Conservation (phyloP, 2,797 vertebrate species). For the Fistularia tabacaria region DNA sequence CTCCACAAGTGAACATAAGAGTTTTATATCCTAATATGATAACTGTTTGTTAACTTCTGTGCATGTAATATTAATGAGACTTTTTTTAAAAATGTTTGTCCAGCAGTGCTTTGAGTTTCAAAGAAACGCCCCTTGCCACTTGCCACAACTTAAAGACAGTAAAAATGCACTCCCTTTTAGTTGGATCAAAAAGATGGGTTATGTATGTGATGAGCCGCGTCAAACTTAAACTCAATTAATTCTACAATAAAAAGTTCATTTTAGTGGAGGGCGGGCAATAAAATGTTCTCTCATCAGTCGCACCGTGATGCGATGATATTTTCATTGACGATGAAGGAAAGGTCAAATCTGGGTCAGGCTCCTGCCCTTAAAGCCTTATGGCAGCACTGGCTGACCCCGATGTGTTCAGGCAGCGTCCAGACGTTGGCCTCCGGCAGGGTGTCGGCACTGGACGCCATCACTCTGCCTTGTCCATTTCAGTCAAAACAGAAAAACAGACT, state of each 20-base stretch:
- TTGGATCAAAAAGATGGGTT: conserved; percentile 19
- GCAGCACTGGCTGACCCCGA: background rate
- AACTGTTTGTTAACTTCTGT: conserved; percentile 3
- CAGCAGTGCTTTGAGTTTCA: conserved; percentile 38
- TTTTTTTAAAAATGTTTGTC: conserved; percentile 4
- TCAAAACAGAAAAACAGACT: conserved; percentile 82
- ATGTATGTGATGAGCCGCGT: background rate
- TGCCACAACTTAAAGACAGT: conserved; percentile 4
- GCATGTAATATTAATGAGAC: conserved; percentile 9
- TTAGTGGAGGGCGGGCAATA: conserved; percentile 18
- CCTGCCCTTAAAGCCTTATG: background rate
- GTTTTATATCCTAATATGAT: conserved; percentile 6
- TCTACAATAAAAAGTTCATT: conserved; percentile 11
- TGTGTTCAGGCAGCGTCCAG: too few species aligned
- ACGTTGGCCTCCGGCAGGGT: too few species aligned
- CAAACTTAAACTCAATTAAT: conserved; percentile 27
- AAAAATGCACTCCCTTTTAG: background rate
- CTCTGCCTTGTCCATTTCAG: conserved; percentile 81
- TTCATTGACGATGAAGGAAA: conserved; percentile 19
- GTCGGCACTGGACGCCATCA: conserved; percentile 29
- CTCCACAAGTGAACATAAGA: conserved; percentile 9
- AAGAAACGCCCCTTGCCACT: conserved; percentile 16
- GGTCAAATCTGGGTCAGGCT: conserved; percentile 19
- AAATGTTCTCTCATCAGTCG: conserved; percentile 27
- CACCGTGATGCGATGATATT: conserved; percentile 9